Evolutionary conservation across 2,113 vertebrate genomes (phyloP), one percentile per base, ranked within the genome.

Genomic region (Seriola dumerili): DNA sequence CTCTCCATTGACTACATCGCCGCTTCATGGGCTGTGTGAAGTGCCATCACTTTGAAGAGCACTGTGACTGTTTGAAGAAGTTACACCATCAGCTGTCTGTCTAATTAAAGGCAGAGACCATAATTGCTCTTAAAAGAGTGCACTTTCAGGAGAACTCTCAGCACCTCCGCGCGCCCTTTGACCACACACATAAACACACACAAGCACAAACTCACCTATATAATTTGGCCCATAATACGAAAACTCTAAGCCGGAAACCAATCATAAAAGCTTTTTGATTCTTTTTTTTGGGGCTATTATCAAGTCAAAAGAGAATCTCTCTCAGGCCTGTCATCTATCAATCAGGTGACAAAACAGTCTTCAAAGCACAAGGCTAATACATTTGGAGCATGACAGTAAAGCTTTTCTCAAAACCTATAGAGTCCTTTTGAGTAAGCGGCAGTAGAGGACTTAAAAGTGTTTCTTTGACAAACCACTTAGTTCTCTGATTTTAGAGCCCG

Each of bases 381-480:
- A 86, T 79, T 86, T 80, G 59, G n/a, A 82, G 81, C 87, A 87
- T 84, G 64, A 83, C 77, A 88, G 84, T 87, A 80, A 87, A 88
- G 78, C 77, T 80, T 85, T 88, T 66, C 67, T 61, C 36, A 88
- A 88, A 87, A 89, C 84, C 88, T 89, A 89, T 80, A 70, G 78
- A 88, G 74, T 76, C 79, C 50, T 21, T 87, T 80, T 74, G 75
- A 89, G 58, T 81, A 75, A 78, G 72, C 78, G 85, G 72, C 73
- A 64, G 71, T 29, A 34, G 46, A 81, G 58, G 75, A 91, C 74
- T 85, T 86, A 75, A 91, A 92, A 90, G 88, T 80, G 69, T 85
- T 85, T 86, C 85, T 88, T 91, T 93, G 90, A 92, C 89, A 93
- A 91, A 90, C 82, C 83, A 85, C 76, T 89, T 93, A 78, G 78